These are phyloP conservation scores for Scotopteryx bipunctaria DNA, from an alignment of 2,888 invertebrate genomes.

Conservation along the genomic window DNA sequence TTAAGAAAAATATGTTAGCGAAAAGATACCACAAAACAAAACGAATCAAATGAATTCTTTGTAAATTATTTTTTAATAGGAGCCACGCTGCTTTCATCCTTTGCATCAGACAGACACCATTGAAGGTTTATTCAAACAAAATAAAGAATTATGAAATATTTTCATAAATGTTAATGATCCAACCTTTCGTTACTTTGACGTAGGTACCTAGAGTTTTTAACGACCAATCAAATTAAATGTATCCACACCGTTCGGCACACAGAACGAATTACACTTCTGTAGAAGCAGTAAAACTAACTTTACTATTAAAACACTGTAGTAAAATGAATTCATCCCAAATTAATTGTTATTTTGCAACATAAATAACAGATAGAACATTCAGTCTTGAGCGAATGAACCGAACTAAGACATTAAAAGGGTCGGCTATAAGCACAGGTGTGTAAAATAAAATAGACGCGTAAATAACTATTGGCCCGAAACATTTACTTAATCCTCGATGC, in stretches of 20 bases:
- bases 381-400: conserved; percentile 31
- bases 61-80: conserved; percentile 50
- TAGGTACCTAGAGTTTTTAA: no score
- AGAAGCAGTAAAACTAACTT: not conserved
- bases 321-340: conserved; percentile 1
- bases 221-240: no score
- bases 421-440: conserved; percentile 65
- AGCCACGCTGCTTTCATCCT: conserved; percentile 7
- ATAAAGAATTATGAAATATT: conserved; percentile 5
- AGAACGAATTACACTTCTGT: not conserved
- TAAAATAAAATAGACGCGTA: conserved; percentile 70
- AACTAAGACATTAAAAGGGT: conserved; percentile 73
- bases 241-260: not conserved
- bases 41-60: conserved; percentile 64
- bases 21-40: conserved; percentile 60
- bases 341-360: conserved; percentile 3
- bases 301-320: not conserved
- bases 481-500: conserved; percentile 56
- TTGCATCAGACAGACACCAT: conserved; percentile 17
- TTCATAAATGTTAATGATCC: not conserved
- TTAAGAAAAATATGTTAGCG: conserved; percentile 62
- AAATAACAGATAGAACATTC: conserved; percentile 17
- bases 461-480: conserved; percentile 62
- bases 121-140: conserved; percentile 4
- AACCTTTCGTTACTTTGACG: no score